phyloP scores from a whole-genome alignment of 92 coral and sea anemone genomes.

The Siderastrea siderea region DNA sequence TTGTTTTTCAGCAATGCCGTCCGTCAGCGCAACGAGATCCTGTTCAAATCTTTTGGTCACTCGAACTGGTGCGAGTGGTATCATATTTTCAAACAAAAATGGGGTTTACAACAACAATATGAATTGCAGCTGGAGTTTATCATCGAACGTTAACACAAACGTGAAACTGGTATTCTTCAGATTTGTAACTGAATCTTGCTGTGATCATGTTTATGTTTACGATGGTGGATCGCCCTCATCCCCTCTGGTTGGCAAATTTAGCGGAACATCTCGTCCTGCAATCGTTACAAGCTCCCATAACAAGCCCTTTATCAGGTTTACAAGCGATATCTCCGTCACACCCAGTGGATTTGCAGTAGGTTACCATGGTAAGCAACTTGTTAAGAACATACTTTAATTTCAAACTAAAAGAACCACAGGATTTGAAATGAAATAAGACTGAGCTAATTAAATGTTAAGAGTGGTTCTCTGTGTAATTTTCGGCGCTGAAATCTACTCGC shows the following conservation, averaged over 20 bases:
- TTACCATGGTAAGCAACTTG: background rate
- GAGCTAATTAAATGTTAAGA: too few relatives aligned
- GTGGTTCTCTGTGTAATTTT: too few relatives aligned
- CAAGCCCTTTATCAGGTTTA: slow-evolving; percentile 4
- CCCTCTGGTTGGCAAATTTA: background rate
- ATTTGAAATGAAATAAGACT: too few relatives aligned
- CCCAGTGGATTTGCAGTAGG: background rate
- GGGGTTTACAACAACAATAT: background rate
- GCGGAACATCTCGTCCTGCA: background rate
- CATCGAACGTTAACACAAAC: slow-evolving; percentile 30
- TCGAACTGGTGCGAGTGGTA: slow-evolving; percentile 3
- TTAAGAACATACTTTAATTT: background rate
- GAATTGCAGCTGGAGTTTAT: slow-evolving; percentile 18
- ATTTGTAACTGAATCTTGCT: background rate
- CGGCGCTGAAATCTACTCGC: too few relatives aligned
- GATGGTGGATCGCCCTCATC: slow-evolving; percentile 18
- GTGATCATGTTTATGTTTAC: background rate
- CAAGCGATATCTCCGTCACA: background rate
- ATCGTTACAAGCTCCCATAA: background rate
- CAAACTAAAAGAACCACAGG: too few relatives aligned
- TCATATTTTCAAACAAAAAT: slow-evolving; percentile 5
- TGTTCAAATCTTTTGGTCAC: background rate
- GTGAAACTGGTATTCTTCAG: slow-evolving; percentile 15
- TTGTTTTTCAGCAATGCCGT: background rate
- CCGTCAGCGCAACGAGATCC: background rate